Evolutionary conservation across 2,888 invertebrate species (phyloP).

Genomic region (Blastobasis adustella): DNA sequence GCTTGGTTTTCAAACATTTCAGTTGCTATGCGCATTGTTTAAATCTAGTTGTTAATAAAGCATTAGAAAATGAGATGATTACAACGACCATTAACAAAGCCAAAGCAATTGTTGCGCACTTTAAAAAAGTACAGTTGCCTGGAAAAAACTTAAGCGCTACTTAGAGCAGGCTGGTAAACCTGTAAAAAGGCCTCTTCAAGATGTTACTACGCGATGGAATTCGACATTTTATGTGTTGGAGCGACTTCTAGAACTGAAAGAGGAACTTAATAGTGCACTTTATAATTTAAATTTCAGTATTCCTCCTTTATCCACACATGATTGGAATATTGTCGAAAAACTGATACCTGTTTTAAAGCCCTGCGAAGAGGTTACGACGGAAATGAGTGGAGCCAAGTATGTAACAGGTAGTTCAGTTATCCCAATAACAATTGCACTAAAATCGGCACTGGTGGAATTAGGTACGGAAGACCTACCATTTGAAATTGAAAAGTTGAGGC

Average conservation of each 20-base stretch:
- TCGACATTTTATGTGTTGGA: constrained; percentile 19
- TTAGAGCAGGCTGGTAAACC: constrained; percentile 1
- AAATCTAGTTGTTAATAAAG: too few relatives aligned
- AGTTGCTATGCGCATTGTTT: too few relatives aligned
- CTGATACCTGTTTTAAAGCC: constrained; percentile 17
- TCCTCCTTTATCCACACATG: constrained; percentile 1
- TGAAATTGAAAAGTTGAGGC: neutral
- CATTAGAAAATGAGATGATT: too few relatives aligned
- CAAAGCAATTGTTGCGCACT: constrained; percentile 13
- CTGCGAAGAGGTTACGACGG: constrained; percentile 16
- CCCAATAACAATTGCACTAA: neutral
- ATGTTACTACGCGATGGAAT: constrained; percentile 23
- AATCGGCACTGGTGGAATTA: neutral
- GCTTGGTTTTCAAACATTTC: too few relatives aligned
- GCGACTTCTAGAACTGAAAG: constrained; percentile 18
- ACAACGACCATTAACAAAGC: constrained; percentile 13
- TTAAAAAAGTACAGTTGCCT: constrained; percentile 14
- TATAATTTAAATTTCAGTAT: neutral
- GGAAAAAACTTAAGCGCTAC: constrained; percentile 8
- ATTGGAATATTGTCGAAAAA: constrained; percentile 14
- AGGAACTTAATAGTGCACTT: neutral
- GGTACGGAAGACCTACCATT: neutral
- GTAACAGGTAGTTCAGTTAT: neutral
- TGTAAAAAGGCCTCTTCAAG: constrained; percentile 15
- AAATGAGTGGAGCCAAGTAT: constrained; percentile 2